Evolutionary conservation across 2,888 invertebrate species (phyloP).

Genomic region (Vanessa cardui): DNA sequence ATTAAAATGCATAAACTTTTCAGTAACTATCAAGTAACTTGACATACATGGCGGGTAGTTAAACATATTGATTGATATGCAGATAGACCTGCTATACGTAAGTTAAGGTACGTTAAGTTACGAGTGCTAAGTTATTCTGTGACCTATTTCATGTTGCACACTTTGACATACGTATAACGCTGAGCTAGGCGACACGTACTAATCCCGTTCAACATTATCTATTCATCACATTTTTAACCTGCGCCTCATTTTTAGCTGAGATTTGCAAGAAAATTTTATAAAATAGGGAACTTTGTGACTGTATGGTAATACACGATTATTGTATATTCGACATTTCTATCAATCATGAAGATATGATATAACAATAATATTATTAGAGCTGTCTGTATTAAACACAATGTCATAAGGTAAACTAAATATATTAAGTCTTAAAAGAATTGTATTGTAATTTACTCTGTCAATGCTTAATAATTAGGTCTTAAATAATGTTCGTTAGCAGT

Average conservation of each 20-base stretch:
- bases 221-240: slow-evolving; percentile 18
- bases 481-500: too few species aligned
- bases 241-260: neutral
- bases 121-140: slow-evolving; percentile 15
- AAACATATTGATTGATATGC: slow-evolving; percentile 6
- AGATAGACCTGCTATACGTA: neutral
- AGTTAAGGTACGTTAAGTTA: neutral
- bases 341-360: too few species aligned
- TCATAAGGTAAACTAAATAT: too few species aligned
- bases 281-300: neutral
- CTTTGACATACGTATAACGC: slow-evolving; percentile 19
- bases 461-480: too few species aligned
- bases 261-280: neutral
- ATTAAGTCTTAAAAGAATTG: too few species aligned
- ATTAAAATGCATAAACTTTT: too few species aligned
- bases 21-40: too few species aligned
- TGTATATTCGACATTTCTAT: too few species aligned
- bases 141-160: slow-evolving; percentile 29
- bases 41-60: neutral
- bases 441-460: too few species aligned
- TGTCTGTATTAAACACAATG: too few species aligned
- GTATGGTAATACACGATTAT: too few species aligned
- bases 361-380: too few species aligned
- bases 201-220: slow-evolving; percentile 29
- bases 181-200: slow-evolving; percentile 26